Conservation (phyloP, 2,797 vertebrate genomes). For the Toxotes lorentzi region DNA sequence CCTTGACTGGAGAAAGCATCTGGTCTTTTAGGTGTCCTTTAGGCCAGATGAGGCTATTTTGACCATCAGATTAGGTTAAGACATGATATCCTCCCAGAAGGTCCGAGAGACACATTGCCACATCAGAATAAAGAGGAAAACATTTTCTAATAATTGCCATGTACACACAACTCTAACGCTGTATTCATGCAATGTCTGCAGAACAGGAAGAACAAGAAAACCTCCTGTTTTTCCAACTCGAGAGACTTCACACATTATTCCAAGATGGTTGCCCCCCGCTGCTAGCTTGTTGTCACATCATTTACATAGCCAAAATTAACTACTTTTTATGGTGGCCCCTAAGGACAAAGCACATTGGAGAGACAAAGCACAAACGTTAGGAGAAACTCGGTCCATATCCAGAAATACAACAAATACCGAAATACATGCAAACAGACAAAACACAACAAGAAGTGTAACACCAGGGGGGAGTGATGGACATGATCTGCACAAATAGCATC, state of each 20-base stretch:
- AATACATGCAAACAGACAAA: not conserved
- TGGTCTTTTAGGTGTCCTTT: not conserved
- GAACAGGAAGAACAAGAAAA: not conserved
- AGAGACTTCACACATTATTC: not conserved
- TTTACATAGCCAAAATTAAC: not conserved
- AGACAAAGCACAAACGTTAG: not conserved
- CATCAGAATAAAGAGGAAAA: not conserved
- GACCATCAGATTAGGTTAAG: not conserved
- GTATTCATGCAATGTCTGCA: conserved; percentile 6
- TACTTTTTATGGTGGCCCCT: not conserved
- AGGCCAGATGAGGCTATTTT: not conserved
- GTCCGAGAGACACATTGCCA: not conserved
- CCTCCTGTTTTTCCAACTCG: not conserved
- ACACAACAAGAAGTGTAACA: not conserved
- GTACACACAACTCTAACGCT: not conserved
- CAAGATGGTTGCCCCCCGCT: not conserved
- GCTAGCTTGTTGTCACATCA: not conserved
- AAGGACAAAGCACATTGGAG: not conserved
- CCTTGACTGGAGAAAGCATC: not conserved
- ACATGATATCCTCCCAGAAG: not conserved
- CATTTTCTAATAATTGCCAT: not conserved
- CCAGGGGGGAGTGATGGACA: not conserved
- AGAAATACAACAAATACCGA: not conserved
- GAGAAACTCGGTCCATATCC: not conserved
- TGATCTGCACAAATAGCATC: not conserved